Conservation (phyloP, 2,797 vertebrate species). For the Hippoglossus hippoglossus region DNA sequence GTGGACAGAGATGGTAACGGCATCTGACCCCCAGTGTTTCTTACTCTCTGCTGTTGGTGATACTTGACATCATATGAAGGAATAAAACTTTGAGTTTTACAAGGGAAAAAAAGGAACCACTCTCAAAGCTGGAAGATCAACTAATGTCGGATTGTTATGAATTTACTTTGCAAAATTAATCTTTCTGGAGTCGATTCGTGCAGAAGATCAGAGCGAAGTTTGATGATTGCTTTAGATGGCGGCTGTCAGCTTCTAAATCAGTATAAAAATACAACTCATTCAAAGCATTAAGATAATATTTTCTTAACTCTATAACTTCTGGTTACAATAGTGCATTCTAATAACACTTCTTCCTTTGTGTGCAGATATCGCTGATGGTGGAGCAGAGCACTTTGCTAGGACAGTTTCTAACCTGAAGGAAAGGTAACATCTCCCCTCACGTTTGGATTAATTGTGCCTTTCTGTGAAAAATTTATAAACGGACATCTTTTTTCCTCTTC, state of each 20-base stretch:
- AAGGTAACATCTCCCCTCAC: constrained; percentile 81
- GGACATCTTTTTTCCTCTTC: background rate
- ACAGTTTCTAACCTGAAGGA: constrained; percentile 92
- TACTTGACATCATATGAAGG: background rate
- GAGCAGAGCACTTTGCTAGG: constrained; percentile 92
- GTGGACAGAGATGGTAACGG: constrained; percentile 94
- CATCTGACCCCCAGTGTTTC: background rate
- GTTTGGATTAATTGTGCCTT: background rate
- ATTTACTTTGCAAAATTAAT: too few species aligned
- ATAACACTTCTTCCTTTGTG: background rate
- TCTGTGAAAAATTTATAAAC: background rate
- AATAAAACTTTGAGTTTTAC: too few species aligned
- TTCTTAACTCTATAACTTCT: too few species aligned
- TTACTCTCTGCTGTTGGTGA: background rate
- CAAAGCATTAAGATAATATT: too few species aligned
- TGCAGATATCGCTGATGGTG: constrained; percentile 93
- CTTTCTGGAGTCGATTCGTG: background rate
- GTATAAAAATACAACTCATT: too few species aligned
- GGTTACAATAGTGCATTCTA: background rate
- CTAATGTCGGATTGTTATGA: too few species aligned
- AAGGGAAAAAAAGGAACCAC: too few species aligned
- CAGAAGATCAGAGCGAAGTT: background rate
- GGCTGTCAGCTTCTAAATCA: too few species aligned
- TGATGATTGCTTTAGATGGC: background rate
- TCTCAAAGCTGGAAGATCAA: too few species aligned